Conservation (phyloP, 1,140 invertebrate species). For the Drosophila insularis region DNA sequence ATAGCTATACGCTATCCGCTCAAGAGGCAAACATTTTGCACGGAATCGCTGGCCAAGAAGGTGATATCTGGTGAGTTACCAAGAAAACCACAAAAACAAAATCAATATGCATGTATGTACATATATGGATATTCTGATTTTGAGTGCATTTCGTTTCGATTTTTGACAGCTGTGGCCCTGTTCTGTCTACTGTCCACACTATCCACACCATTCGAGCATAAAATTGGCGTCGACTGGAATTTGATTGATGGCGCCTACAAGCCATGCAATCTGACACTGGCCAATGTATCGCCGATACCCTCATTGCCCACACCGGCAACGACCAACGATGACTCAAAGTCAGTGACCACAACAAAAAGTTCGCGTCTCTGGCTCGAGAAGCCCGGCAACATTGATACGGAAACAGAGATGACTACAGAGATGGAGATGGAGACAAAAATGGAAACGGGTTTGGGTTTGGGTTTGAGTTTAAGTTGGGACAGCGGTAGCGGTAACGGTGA, state of each 20-base stretch:
- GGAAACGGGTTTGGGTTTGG: slow-evolving; percentile 14
- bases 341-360: slow-evolving; percentile 11
- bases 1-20: slow-evolving; percentile 91
- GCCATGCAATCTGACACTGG: slow-evolving; percentile 73
- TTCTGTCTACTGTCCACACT: slow-evolving; percentile 86
- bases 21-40: slow-evolving; percentile 88
- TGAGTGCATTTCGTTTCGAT: slow-evolving; percentile 18
- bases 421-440: slow-evolving; percentile 11
- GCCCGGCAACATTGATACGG: background rate
- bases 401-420: background rate
- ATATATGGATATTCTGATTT: slow-evolving; percentile 10
- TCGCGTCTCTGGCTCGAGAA: slow-evolving; percentile 14
- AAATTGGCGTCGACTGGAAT: slow-evolving; percentile 62
- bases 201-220: slow-evolving; percentile 87
- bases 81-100: background rate
- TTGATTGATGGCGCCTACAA: slow-evolving; percentile 73
- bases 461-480: slow-evolving; percentile 36
- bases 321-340: slow-evolving; percentile 27
- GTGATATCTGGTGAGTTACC: slow-evolving; percentile 84
- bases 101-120: background rate
- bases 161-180: slow-evolving; percentile 83
- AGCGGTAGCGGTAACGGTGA: slow-evolving; percentile 58
- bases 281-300: slow-evolving; percentile 61
- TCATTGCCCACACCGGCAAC: slow-evolving; percentile 41
- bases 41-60: slow-evolving; percentile 85